Percentiles rank a stretch among this genome's conserved stretches.
phyloP scores from a whole-genome alignment of 2,113 vertebrate genomes.

The Thermophis baileyi region DNA sequence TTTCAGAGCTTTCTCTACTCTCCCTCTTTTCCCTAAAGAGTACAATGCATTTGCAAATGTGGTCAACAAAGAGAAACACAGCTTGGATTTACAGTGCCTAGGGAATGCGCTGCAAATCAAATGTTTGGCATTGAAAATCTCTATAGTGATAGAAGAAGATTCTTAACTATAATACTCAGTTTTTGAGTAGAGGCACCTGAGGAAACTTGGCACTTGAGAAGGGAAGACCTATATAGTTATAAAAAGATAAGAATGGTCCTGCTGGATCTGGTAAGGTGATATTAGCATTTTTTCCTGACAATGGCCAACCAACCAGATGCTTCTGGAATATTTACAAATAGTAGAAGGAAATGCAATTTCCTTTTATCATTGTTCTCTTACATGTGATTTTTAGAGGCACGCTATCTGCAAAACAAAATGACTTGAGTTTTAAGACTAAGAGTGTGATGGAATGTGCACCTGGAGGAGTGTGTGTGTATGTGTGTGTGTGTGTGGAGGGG shows the following conservation, averaged over 20 bases:
- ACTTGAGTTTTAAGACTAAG: not conserved
- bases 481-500: fast-evolving
- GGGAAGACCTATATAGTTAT: not conserved
- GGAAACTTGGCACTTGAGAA: not conserved
- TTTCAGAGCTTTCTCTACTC: not conserved
- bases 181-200: not conserved
- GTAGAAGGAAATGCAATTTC: not conserved
- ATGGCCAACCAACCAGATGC: not conserved
- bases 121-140: not conserved
- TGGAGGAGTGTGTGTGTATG: too few species aligned
- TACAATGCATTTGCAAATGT: not conserved
- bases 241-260: not conserved
- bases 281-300: not conserved
- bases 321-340: not conserved
- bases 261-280: not conserved
- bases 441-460: too few species aligned
- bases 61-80: not conserved
- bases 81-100: not conserved
- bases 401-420: not conserved
- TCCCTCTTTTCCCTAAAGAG: not conserved
- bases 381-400: not conserved
- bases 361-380: not conserved
- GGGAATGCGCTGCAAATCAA: not conserved
- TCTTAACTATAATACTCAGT: not conserved
- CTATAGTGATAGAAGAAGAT: not conserved